Conservation (phyloP, 64 coral and sea anemone genomes). For the Actinia equina region DNA sequence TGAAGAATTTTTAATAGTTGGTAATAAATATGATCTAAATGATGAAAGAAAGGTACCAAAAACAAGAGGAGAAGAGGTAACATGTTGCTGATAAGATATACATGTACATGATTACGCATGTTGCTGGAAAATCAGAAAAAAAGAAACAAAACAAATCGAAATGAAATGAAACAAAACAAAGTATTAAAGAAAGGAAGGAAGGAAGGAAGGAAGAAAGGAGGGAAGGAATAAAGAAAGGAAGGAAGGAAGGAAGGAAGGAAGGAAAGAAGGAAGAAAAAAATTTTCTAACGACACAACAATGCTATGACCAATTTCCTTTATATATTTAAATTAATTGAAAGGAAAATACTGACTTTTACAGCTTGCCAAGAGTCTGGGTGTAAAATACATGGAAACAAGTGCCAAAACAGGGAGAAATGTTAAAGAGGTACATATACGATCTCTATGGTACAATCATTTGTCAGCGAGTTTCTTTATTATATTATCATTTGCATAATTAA, state of each 20-base stretch:
- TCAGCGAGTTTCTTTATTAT: no score
- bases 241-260: neutral
- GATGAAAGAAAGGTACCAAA: conserved; percentile 64
- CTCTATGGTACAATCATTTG: neutral
- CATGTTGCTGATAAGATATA: neutral
- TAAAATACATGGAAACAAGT: conserved; percentile 85
- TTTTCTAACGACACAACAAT: neutral
- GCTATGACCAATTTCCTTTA: neutral
- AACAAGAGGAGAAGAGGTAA: conserved; percentile 55
- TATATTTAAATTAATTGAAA: no score
- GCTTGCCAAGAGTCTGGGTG: conserved; percentile 70
- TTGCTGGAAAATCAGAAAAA: no score
- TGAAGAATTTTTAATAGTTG: conserved; percentile 83
- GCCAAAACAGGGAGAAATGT: conserved; percentile 75
- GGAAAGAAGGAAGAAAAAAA: neutral
- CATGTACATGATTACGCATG: no score
- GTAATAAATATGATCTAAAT: conserved; percentile 69
- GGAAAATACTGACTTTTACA: neutral
- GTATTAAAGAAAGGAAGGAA: no score
- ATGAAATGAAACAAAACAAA: no score
- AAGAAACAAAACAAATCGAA: no score
- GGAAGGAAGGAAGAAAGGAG: no score
- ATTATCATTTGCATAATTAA: no score
- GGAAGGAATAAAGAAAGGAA: neutral
- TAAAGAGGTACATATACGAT: conserved; percentile 45